Percentiles rank a stretch among this genome's conserved stretches.
phyloP scores from a whole-genome alignment of 2,888 invertebrate genomes.

The Heliconius charithonia region DNA sequence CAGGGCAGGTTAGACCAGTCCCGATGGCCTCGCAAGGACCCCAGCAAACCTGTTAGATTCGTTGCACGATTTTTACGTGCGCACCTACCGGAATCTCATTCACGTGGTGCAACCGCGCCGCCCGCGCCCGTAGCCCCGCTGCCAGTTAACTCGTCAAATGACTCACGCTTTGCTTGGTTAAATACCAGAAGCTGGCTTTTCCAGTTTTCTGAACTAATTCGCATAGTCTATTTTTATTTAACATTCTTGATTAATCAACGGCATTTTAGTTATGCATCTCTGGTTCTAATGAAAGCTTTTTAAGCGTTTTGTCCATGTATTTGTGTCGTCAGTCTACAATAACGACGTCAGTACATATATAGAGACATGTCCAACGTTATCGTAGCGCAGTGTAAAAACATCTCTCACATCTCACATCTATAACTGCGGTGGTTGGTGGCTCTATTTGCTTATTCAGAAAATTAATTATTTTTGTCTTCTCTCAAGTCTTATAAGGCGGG shows the following conservation, averaged over 20 bases:
- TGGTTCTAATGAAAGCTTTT: not conserved
- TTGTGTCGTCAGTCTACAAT: not conserved
- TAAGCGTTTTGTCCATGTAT: not conserved
- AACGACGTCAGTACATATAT: not conserved
- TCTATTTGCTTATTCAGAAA: no score
- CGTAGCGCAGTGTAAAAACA: not conserved
- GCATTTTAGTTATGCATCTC: constrained; percentile 41
- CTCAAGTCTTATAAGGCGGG: not conserved
- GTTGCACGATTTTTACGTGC: constrained; percentile 84
- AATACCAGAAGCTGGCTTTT: constrained; percentile 81
- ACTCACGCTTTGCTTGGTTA: constrained; percentile 80
- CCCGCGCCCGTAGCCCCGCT: constrained; percentile 63
- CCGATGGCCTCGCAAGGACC: constrained; percentile 83
- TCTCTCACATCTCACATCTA: no score
- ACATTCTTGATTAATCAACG: constrained; percentile 53
- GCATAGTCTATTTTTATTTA: constrained; percentile 68
- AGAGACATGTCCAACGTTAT: not conserved
- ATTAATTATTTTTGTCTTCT: not conserved
- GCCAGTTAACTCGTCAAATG: constrained; percentile 82
- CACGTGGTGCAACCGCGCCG: constrained; percentile 75
- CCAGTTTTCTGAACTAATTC: constrained; percentile 81
- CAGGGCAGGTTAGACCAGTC: constrained; percentile 84
- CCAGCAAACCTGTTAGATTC: constrained; percentile 84
- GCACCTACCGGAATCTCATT: constrained; percentile 84
- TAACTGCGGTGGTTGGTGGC: no score